Conservation (phyloP, 2,113 vertebrate genomes). For the Cephalopterus ornatus region DNA sequence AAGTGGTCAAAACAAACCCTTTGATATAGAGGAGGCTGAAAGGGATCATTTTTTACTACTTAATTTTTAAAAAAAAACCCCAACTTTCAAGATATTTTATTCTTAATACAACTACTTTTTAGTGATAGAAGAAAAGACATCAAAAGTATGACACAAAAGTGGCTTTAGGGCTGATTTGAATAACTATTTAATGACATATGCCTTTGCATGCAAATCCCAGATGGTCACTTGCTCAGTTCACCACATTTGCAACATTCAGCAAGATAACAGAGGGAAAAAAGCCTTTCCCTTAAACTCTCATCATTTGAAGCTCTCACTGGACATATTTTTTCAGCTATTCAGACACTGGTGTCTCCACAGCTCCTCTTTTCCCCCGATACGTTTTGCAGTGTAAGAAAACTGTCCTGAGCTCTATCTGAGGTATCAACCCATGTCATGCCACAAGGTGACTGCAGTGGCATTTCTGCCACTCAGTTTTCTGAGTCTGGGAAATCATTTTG, state of each 20-base stretch:
- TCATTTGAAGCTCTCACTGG: neutral
- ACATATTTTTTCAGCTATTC: neutral
- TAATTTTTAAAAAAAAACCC: neutral
- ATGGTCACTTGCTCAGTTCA: neutral
- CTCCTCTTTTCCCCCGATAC: neutral
- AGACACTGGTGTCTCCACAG: neutral
- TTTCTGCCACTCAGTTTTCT: neutral
- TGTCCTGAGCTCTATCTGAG: neutral
- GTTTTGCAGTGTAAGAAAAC: neutral
- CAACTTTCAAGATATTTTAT: neutral
- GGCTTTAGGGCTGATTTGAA: neutral
- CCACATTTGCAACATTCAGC: neutral
- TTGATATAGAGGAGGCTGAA: neutral
- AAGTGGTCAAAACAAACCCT: constrained; percentile 25
- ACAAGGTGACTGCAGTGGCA: neutral
- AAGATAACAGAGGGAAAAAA: neutral
- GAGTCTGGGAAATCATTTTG: neutral
- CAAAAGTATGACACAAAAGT: neutral
- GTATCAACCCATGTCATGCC: too few relatives aligned
- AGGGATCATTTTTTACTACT: neutral
- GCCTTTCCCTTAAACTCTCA: neutral
- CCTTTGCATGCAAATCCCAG: neutral
- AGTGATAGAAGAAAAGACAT: neutral
- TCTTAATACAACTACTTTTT: neutral
- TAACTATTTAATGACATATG: neutral